Evolutionary conservation across 2,113 vertebrate genomes (phyloP), one percentile per base, ranked within the genome.

Genomic region (Psittacula cyanocephala): DNA sequence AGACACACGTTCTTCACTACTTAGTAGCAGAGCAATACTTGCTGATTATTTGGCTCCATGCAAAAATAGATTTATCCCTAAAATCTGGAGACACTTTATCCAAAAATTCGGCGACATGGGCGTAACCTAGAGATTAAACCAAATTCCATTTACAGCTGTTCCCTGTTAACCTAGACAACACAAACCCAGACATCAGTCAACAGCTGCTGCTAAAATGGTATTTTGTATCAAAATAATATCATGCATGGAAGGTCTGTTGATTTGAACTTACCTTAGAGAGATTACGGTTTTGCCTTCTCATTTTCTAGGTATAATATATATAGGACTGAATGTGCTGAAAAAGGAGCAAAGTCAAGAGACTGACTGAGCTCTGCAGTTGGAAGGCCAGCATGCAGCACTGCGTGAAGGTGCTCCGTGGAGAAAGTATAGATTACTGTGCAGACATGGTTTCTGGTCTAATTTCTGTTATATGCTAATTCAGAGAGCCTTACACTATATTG

Each of bases 331-430:
- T 52, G 9, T 57, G 16, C 14, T 76, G 29, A 76, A 89, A 84
- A 91, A 12, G 31, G 12, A 47, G 14, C 1, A 47, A 68, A 89
- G 18, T 39, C 43, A 75, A 37, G 31, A 67, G 25, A 4, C 9
- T 60, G 7, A 35, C 31, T 72, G 29, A 71, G 20, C 24, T 91
- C 12, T n/a, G 10, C 13, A 75, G 57, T 31, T 1, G 0, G 43
- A 80, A 80, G 49, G 24, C 16, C 59, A 81, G 14, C 6, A 15
- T 6, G 20, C 10, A 4, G 1, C 12, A 29, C n/a, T 35, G 5
- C 0, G 0, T 43, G 71, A 46, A 63, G 22, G 7, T 55, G 25
- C 4, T 63, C 11, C 46, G 9, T 31, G 33, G 37, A 35, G 17
- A 44, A 86, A 70, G 10, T 17, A 17, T 18, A 47, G 64, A 62